Evolutionary conservation across 2,888 invertebrate genomes (phyloP), one percentile per base, ranked within the genome.

Genomic region (Plebejus melissa): DNA sequence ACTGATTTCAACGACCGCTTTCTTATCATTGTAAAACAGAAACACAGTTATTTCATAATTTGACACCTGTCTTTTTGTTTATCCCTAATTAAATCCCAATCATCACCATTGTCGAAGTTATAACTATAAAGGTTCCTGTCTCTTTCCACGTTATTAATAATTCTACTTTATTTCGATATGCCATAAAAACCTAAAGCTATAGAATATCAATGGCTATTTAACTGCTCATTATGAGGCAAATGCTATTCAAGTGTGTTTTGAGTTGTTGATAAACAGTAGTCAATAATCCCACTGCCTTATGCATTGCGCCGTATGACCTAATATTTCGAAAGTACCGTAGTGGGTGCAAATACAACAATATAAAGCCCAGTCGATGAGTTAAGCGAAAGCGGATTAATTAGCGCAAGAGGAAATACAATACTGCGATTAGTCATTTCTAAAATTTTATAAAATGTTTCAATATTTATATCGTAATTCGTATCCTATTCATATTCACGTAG

Each of bases 1-100:
- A 83, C 86, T 86, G 89, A 90, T 91, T 88, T 84, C 83, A 84
- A 82, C 82, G 80, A 79, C 74, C 28, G 75, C 71, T 74, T 74
- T 54, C 76, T 79, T 79, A 79, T 79, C 79, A 76, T 65, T 74
- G 74, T 75, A 41, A 70, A 75, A 75, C 46, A 70, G 38, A 75
- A 41, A 69, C 50, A 74, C 11, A 74, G 22, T 65, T 58, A n/a
- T 74, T 60, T 74, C 57, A 76, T 75, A 74, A 74, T 71, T 76
- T 76, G 72, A 74, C 74, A 76, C 38, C 46, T 74, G 74, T 50
- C 46, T 74, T 36, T 75, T 77, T 75, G 77, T 74, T 71, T 22
- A 22, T 22, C n/a, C 28, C 32, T 4, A 1, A 65, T 65, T 65
- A 9, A 1, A 13, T 32, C 4, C 32, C 22, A 60, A 22, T 41